A percentile compares a stretch with the other conserved stretches of the same genome.
Conservation (phyloP, 1,140 invertebrate species). For the Drosophila malerkotliana region DNA sequence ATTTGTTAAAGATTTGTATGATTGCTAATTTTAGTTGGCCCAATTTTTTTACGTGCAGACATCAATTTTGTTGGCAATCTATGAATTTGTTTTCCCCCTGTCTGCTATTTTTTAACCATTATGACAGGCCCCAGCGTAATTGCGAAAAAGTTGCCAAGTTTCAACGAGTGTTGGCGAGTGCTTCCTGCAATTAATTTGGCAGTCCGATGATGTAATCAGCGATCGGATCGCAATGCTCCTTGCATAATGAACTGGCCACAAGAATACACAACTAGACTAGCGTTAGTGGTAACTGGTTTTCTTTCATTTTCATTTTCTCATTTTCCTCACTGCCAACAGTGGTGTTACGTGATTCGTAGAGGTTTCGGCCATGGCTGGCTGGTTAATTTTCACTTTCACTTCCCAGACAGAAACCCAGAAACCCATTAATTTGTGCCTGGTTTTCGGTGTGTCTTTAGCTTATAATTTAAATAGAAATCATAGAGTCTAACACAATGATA, state of each 20-base stretch:
- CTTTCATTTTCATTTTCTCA: conserved; percentile 48
- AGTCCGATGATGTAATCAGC: conserved; percentile 59
- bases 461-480: conserved; percentile 78
- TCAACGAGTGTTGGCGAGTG: conserved; percentile 28
- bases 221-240: conserved; percentile 39
- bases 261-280: conserved; percentile 58
- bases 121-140: conserved; percentile 37
- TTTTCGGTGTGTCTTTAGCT: conserved; percentile 76
- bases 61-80: conserved; percentile 48
- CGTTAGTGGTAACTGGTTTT: conserved; percentile 64
- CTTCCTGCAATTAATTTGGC: conserved; percentile 74
- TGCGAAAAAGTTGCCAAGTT: conserved; percentile 46
- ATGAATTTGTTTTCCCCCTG: conserved; percentile 29
- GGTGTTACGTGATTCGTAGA: conserved; percentile 36
- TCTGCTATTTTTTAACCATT: conserved; percentile 22
- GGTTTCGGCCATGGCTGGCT: conserved; percentile 34
- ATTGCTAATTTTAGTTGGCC: neutral
- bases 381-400: conserved; percentile 68
- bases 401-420: conserved; percentile 3
- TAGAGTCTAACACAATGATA: conserved; percentile 73
- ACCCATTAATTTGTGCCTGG: conserved; percentile 30
- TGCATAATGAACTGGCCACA: conserved; percentile 76
- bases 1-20: neutral
- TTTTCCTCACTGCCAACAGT: conserved; percentile 32
- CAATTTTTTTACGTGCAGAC: conserved; percentile 9